Evolutionary conservation across 2,888 invertebrate genomes (phyloP).

Genomic region (Clitarchus hookeri): DNA sequence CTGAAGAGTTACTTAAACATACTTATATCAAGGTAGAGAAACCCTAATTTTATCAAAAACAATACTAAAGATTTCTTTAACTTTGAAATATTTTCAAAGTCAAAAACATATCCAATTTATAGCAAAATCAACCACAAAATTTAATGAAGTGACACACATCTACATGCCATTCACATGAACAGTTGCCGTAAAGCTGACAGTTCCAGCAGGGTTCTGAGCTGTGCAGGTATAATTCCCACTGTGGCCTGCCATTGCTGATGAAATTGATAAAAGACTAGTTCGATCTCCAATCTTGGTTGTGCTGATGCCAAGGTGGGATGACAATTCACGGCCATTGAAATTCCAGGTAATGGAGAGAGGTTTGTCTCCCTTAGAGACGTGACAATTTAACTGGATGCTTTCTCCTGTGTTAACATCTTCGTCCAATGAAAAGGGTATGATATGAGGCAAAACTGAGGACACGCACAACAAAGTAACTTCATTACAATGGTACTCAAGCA

Average conservation of each 20-base stretch:
- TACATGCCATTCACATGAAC: slow-evolving; percentile 51
- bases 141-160: not conserved
- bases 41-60: not conserved
- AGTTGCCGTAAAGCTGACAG: slow-evolving; percentile 49
- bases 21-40: not conserved
- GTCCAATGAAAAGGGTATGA: slow-evolving; percentile 49
- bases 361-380: slow-evolving; percentile 50
- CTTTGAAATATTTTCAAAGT: not conserved
- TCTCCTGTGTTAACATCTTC: slow-evolving; percentile 48
- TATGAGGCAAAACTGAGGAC: slow-evolving; percentile 60
- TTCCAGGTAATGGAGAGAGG: slow-evolving; percentile 48
- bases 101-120: not conserved
- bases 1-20: no score
- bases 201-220: slow-evolving; percentile 52
- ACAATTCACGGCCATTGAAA: slow-evolving; percentile 47
- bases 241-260: slow-evolving; percentile 55
- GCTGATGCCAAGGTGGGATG: slow-evolving; percentile 51
- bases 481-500: not conserved
- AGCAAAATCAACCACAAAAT: not conserved
- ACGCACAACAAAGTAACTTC: not conserved
- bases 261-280: slow-evolving; percentile 54
- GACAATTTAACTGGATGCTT: slow-evolving; percentile 50
- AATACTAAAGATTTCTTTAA: not conserved
- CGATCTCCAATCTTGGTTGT: slow-evolving; percentile 53
- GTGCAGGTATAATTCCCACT: slow-evolving; percentile 54